Evolutionary conservation across 2,797 vertebrate genomes (phyloP), one percentile per base, ranked within the genome.

Genomic region (Sarcoramphus papa): DNA sequence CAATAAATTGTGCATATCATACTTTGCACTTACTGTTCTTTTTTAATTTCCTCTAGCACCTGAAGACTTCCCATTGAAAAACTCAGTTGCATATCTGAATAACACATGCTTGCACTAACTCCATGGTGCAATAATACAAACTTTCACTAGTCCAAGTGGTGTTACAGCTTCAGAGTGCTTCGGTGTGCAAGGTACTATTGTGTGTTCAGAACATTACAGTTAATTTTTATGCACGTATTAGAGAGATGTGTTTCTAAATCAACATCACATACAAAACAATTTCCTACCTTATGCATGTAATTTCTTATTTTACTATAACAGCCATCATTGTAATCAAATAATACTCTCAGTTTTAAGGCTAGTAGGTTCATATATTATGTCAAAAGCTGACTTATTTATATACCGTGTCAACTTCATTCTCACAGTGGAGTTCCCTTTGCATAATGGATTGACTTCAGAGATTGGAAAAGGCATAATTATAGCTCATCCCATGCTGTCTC

Each of bases 301-400:
- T 57, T 62, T 19, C 57, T 72, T 68, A 27, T 76, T 90, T 94
- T 73, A 68, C 19, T 79, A 25, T 25, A 43, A 33, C 14, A 74
- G 31, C n/a, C n/a, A 30, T 65, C 22, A 69, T 3, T 82, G 5
- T 51, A 79, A 87, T 69, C 27, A 78, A 89, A 76, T 33, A 89
- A 54, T 76, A 37, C 9, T 68, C 8, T 40, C 37, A 48, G 5
- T 54, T 82, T 92, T 69, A 76, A 76, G 23, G 22, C 6, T 31
- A 28, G 6, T 35, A 54, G 13, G 5, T 54, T 73, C 4, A 1
- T 48, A 23, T 28, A 47, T 63, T 74, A 35, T 51, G 31, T 51
- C 33, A 91, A 85, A 92, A 80, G 20, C 40, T 79, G 59, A 73
- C n/a, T 82, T 83, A 80, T 62, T 83, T 88, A 75, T 82, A 51